Evolutionary conservation across 1,140 invertebrate genomes (phyloP), one percentile per base, ranked within the genome.

Genomic region (Procambarus clarkii): DNA sequence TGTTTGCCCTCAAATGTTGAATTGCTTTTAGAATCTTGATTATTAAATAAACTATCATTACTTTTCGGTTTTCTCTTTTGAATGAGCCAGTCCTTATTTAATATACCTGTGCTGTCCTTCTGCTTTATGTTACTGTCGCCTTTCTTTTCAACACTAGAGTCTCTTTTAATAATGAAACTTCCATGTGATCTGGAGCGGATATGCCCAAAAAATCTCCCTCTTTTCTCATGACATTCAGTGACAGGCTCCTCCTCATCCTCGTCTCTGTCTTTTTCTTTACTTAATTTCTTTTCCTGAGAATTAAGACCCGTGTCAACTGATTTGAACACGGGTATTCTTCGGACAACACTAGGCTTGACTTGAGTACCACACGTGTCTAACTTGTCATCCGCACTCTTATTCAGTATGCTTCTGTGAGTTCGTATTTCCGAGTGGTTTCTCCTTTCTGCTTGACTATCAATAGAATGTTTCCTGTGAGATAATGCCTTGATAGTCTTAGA

Each of bases 1-100:
- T 91, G 88, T 50, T 91, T 91, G 9, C 88, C 88, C 34, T 91
- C 88, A 79, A 91, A 91, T 50, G 88, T 58, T n/a, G 81, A 91
- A 69, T 24, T 64, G n/a, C 88, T 79, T 48, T 79, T 91, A 24
- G 88, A 79, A 64, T 91, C 88, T 78, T 83, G 64, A 69, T 71
- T 78, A 44, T 69, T 60, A 9, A 79, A 78, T 18, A 91, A 58
- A 18, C 79, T 79, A 54, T 91, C 88, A 64, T 44, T 91, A 48
- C 88, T 79, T 79, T 77, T 91, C 34, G 77, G 54, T 69, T 83
- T 81, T 7, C 15, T 48, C 24, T 74, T 89, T 18, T 50, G 79
- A 34, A 21, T 83, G n/a, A 85, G 76, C 74, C 81, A 84, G 18
- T 90, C 81, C 45, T 45, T 58, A 34, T 85, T 85, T 69, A 21